Evolutionary conservation across 2,888 invertebrate genomes (phyloP), one percentile per base, ranked within the genome.

Genomic region (Ferdinandea cuprea): DNA sequence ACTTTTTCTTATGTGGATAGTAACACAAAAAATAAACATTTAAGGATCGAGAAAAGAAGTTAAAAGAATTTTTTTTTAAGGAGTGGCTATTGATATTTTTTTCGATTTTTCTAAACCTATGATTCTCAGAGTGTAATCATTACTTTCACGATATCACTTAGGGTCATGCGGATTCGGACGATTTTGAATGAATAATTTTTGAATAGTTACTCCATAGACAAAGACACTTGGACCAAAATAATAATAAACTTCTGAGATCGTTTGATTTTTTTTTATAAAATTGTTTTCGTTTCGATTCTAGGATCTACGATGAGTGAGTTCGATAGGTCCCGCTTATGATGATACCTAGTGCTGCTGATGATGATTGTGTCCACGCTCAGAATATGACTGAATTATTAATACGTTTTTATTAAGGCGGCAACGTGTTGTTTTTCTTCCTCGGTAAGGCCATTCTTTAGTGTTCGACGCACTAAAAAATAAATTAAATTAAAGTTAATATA

Each of bases 391-490:
- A 25, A 54, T 50, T 1, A 21, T 86, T 92, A 94, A 92, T 94
- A 94, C 88, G 94, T 94, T 91, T 94, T 94, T 89, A 94, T 94
- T 91, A 94, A 93, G 86, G 94, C 93, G 87, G 95, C 94, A 87
- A 95, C 93, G 90, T 95, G 94, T 90, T 94, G 94, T 91, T 95
- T 94, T 90, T 96, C 96, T 91, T 96, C 96, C 88, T 95, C 95
- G 85, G 95, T 94, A 87, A 96, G 92, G 86, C 96, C 96, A 91
- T 95, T 95, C 89, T 95, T 95, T 88, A 96, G 91, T 85, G 96
- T 96, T 91, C 96, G 93, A 90, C 96, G 93, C 92, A 96, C 96
- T 96, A 92, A 50, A 93, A 93, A 86, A 74, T 56, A 58, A 65
- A 30, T 30, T n/a, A 52, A 50, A 77, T 6, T 17, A 11, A 17